These are phyloP conservation scores for Hemicentrotus pulcherrimus DNA, from an alignment of 35 echinoderm and acorn worm genomes.

Conservation along the genomic window DNA sequence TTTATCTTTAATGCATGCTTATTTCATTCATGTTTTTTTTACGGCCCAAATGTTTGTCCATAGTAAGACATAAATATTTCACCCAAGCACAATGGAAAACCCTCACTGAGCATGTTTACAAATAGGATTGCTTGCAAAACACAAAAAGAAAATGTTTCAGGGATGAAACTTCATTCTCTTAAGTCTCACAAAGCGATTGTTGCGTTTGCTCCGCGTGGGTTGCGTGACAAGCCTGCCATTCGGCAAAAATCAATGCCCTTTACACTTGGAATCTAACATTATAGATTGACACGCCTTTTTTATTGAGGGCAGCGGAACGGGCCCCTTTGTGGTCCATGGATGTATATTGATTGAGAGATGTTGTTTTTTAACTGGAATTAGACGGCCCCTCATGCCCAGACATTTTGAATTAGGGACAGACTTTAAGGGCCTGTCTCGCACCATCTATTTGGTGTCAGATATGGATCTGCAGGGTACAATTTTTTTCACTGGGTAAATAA, in stretches of 20 bases:
- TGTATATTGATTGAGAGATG: not conserved
- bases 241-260: not conserved
- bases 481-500: no score
- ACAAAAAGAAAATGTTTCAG: not conserved
- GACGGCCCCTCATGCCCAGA: not conserved
- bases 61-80: not conserved
- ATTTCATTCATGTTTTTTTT: not conserved
- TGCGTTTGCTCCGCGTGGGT: not conserved
- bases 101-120: not conserved
- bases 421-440: no score
- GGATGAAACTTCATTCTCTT: not conserved
- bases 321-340: not conserved
- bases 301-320: not conserved
- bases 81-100: not conserved
- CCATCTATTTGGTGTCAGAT: no score
- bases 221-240: not conserved
- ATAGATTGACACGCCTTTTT: conserved; percentile 7
- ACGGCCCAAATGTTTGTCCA: not conserved
- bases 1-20: no score
- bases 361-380: not conserved
- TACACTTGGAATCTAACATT: not conserved
- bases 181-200: not conserved
- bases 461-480: no score
- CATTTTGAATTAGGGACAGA: no score
- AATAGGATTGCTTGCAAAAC: not conserved